phyloP scores from a whole-genome alignment of 2,113 vertebrate species.

The Pseudopipra pipra region DNA sequence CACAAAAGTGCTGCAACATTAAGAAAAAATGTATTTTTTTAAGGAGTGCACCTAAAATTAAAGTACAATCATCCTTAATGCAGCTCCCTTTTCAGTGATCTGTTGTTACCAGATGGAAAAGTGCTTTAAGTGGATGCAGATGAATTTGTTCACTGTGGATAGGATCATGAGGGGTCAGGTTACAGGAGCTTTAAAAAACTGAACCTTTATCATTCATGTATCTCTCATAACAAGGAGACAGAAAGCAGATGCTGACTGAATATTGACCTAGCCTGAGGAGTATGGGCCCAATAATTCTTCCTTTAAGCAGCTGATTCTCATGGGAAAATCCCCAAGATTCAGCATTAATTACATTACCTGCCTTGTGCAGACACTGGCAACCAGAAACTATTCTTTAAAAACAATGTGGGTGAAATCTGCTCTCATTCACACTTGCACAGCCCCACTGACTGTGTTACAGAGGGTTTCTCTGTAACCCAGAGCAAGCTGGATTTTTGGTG shows the following conservation, averaged over 20 bases:
- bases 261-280: not conserved
- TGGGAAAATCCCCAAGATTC: not conserved
- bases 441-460: not conserved
- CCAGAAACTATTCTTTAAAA: not conserved
- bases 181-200: not conserved
- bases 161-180: not conserved
- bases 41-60: not conserved
- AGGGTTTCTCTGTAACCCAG: not conserved
- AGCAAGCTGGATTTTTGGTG: not conserved
- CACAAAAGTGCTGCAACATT: not conserved
- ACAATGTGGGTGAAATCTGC: not conserved
- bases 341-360: not conserved
- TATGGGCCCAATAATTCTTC: not conserved
- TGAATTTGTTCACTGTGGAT: not conserved
- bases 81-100: not conserved
- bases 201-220: not conserved
- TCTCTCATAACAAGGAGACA: not conserved
- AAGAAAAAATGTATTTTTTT: not conserved
- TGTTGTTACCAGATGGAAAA: constrained; percentile 5
- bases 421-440: not conserved
- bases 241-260: constrained; percentile 34
- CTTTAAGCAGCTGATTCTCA: not conserved
- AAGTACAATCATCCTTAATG: not conserved
- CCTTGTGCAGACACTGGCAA: not conserved
- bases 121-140: not conserved